A percentile compares a stretch with the other conserved stretches of the same genome.
Evolutionary conservation across 92 coral and sea anemone genomes (phyloP).

Genomic region (Siderastrea siderea): DNA sequence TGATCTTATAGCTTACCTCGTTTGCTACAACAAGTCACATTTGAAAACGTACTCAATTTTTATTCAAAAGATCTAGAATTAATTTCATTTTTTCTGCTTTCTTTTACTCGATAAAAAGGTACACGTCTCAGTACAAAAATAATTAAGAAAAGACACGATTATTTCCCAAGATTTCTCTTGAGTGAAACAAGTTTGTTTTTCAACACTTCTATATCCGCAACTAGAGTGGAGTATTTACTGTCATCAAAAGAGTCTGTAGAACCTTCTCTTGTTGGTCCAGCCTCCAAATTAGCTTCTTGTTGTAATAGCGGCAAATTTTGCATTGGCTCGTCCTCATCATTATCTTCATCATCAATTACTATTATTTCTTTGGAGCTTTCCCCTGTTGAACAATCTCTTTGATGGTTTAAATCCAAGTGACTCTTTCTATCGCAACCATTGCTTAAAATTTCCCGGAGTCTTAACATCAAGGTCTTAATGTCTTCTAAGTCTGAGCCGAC

Average conservation of each 20-base stretch:
- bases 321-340: not conserved
- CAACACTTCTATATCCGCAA: conserved; percentile 43
- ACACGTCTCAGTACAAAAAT: not conserved
- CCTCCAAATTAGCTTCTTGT: not conserved
- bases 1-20: no score
- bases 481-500: conserved; percentile 45
- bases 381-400: not conserved
- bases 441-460: conserved; percentile 8
- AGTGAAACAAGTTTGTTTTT: conserved; percentile 52
- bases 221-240: conserved; percentile 18
- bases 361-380: conserved; percentile 16
- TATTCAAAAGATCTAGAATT: no score
- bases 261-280: conserved; percentile 6
- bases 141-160: not conserved
- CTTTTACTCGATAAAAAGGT: no score
- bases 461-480: conserved; percentile 36
- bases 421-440: not conserved
- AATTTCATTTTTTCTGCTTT: no score
- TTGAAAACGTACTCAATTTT: no score
- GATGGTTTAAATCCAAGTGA: not conserved
- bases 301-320: not conserved
- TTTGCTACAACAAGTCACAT: no score
- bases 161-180: conserved; percentile 40
- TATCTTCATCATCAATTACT: conserved; percentile 12
- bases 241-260: not conserved